These are phyloP conservation scores for Reticulitermes lucifugus DNA, from an alignment of 2,888 invertebrate species.

Conservation along the genomic window DNA sequence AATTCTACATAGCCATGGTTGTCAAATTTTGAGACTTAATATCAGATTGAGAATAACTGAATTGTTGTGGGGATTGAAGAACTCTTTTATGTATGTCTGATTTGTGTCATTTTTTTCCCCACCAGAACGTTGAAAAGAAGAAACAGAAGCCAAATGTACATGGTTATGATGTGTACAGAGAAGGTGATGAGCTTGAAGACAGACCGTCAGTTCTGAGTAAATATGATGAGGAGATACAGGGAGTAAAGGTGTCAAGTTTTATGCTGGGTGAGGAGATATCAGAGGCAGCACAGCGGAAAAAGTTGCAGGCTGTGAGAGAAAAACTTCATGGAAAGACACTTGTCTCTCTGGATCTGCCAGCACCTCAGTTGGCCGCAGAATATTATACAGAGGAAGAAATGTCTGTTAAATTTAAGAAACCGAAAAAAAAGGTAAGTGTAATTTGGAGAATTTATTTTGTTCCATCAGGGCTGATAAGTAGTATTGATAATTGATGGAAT, in stretches of 20 bases:
- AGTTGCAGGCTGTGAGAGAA: conserved; percentile 63
- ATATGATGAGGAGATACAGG: conserved; percentile 94
- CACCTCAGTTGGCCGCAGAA: conserved; percentile 83
- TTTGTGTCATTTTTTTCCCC: conserved; percentile 49
- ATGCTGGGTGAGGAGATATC: conserved; percentile 66
- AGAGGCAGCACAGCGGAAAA: conserved; percentile 49
- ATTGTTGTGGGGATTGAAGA: too few relatives aligned
- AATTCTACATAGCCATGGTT: too few relatives aligned
- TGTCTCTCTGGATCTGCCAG: conserved; percentile 78
- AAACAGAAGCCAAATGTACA: conserved; percentile 79
- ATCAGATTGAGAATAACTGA: too few relatives aligned
- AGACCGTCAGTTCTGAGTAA: conserved; percentile 82
- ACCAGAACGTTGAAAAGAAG: conserved; percentile 82
- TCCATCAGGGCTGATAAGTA: too few relatives aligned
- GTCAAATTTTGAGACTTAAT: too few relatives aligned
- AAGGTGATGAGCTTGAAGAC: conserved; percentile 71
- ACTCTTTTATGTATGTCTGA: conserved; percentile 3
- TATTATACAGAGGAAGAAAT: conserved; percentile 89
- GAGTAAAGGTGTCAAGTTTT: conserved; percentile 77
- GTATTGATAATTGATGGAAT: neutral
- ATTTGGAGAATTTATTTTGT: too few relatives aligned
- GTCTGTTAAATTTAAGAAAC: conserved; percentile 86
- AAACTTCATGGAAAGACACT: conserved; percentile 75
- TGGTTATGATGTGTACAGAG: conserved; percentile 89
- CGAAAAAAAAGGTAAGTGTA: conserved; percentile 75